These are phyloP conservation scores for Rhizoglyphus robini DNA, from an alignment of 1,140 invertebrate genomes.

Conservation along the genomic window DNA sequence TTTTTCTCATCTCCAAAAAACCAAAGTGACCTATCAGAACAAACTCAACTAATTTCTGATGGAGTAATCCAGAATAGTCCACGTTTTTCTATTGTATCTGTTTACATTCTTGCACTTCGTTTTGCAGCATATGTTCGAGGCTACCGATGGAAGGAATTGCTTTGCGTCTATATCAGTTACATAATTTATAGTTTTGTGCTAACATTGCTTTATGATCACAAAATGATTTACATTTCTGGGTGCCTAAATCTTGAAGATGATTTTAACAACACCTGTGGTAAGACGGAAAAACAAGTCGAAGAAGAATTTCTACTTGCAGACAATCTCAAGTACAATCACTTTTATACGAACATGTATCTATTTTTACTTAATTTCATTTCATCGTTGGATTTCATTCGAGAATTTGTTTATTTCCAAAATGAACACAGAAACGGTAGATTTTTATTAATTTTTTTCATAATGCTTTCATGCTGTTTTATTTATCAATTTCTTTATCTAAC, in stretches of 20 bases:
- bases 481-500: background rate
- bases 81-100: background rate
- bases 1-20: background rate
- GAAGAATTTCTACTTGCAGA: background rate
- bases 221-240: background rate
- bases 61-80: background rate
- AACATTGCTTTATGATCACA: background rate
- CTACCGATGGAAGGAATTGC: background rate
- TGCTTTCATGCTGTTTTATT: no score
- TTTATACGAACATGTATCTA: background rate
- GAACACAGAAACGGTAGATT: constrained; percentile 7
- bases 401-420: background rate
- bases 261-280: background rate
- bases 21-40: background rate
- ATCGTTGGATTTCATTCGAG: background rate
- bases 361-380: background rate
- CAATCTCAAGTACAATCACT: background rate
- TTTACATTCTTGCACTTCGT: background rate
- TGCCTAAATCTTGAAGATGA: constrained; percentile 1
- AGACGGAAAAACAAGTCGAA: background rate
- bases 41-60: background rate
- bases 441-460: no score
- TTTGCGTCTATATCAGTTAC: background rate
- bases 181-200: background rate
- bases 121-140: background rate